Evolutionary conservation across 2,113 vertebrate genomes (phyloP), one percentile per base, ranked within the genome.

Genomic region (Dasyornis broadbenti): DNA sequence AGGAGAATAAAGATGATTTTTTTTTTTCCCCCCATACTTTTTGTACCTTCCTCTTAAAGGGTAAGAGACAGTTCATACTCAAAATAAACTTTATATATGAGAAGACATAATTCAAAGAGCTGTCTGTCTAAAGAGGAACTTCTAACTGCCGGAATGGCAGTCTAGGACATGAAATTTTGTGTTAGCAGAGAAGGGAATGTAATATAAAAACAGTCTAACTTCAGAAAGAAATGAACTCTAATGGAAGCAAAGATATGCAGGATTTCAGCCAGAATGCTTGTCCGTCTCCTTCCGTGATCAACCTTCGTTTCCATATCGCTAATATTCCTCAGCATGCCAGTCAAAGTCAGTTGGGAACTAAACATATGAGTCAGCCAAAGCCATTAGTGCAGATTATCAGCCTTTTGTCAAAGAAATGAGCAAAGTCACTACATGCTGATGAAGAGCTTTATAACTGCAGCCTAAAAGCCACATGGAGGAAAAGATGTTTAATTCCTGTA

Each of bases 381-480:
- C 44, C 68, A 87, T 89, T 87, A 89, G 81, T 45, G 28, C 70
- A 90, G 80, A 90, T 78, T 93, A 71, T 90, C 69, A 94, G 70
- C 26, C 80, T 92, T 94, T 92, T 77, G 61, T 95, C 70, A 73
- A 57, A 92, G 68, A 61, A 89, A 92, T 90, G 42, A 91, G 85
- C 49, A 91, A 95, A 97, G 76, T 93, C 81, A 88, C 86, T 84
- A 70, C 86, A 79, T n/a, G 88, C 76, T 93, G 82, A 75, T 84
- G 82, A 87, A 71, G 40, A 86, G 73, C 50, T 85, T 84, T 88
- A 57, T 85, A 89, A 75, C 69, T 56, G 42, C 64, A 94, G 53
- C 39, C 85, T 82, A 76, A 90, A 94, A 93, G 40, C 45, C 1
- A 1, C 79, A 27, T 26, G 15, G 35, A 94, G 40, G n/a, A 89